Base-by-base conservation (phyloP, 2,797 vertebrate species). In the Zalophus californianus region DNA sequence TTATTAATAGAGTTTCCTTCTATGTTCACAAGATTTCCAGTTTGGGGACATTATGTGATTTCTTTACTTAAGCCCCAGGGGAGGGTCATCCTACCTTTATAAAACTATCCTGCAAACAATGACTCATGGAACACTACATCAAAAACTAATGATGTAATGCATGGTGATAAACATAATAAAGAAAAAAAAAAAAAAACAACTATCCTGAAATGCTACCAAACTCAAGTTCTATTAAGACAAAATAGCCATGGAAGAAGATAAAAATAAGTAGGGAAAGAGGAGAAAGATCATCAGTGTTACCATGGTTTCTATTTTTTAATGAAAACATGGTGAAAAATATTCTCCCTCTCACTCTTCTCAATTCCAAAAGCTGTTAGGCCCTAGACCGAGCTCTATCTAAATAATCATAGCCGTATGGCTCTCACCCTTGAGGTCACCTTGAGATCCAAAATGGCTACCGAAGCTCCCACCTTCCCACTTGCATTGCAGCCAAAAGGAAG, bases 341-440 rank as follows among this genome's bases (percentile, higher is more conserved):
- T 72, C 3, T 85, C 3, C 21, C 23, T 7, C 10, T 38, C 23
- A n/a, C 27, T 7, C 12, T 41, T 21, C 20, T 27, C 21, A 7
- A 0, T 29, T 18, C 48, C 44, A 9, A 62, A 70, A 88, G 18
- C 15, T 77, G 4, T 60, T 27, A 66, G 35, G 56, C 56, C 10
- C 56, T 58, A 58, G 23, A 58, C 56, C n/a, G 50, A 3, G 56
- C 2, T 25, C 25, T 32, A 2, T 13, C 4, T 86, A 64, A 83
- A 35, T 5, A 58, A 32, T 0, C 7, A 14, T 15, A 52, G 2
- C 1, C 21, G 6, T 5, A 10, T 50, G 62, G 9, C 38, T 68
- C 56, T 8, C 1, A 7, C 3, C 20, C 6, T 5, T 41, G 20
- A 72, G 13, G 5, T 72, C 12, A 2, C 5, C 77, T 44, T 27